Percentiles rank a stretch among this genome's conserved stretches.
These are phyloP conservation scores for Apodemia hepburni DNA, from an alignment of 2,888 invertebrate genomes.

Conservation along the genomic window DNA sequence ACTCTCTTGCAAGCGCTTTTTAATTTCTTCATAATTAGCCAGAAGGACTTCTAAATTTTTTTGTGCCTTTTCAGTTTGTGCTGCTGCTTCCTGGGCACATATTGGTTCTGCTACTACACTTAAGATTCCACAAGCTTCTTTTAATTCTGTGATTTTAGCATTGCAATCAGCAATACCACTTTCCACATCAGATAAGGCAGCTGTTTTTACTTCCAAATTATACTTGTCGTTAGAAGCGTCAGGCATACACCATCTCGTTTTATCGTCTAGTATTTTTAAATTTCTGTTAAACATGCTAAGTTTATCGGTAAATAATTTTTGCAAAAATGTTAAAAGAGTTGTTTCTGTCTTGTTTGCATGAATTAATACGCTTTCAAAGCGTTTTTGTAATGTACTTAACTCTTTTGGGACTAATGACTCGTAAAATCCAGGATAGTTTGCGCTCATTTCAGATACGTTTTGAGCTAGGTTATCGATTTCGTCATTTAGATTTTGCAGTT, in stretches of 20 bases:
- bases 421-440: conserved; percentile 87
- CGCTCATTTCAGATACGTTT: conserved; percentile 85
- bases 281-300: conserved; percentile 90
- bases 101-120: conserved; percentile 87
- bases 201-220: conserved; percentile 94
- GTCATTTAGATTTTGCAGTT: conserved; percentile 84
- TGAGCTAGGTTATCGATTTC: conserved; percentile 85
- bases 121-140: conserved; percentile 85
- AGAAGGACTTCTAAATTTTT: conserved; percentile 86
- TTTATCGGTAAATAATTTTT: conserved; percentile 93
- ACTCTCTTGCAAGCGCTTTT: conserved; percentile 83
- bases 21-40: conserved; percentile 84
- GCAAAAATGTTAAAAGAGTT: conserved; percentile 88
- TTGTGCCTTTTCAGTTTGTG: conserved; percentile 85
- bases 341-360: conserved; percentile 92
- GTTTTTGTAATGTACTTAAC: conserved; percentile 89
- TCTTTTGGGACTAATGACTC: conserved; percentile 91
- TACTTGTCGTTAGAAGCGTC: conserved; percentile 94
- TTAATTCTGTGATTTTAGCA: conserved; percentile 82
- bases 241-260: conserved; percentile 94
- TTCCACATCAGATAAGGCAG: conserved; percentile 88
- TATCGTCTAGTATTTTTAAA: conserved; percentile 90
- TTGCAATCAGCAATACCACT: conserved; percentile 86
- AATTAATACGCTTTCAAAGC: conserved; percentile 87
- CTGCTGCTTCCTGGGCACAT: conserved; percentile 82